Base-by-base conservation (phyloP, 2,888 invertebrate species). In the Teleiodes luculella region DNA sequence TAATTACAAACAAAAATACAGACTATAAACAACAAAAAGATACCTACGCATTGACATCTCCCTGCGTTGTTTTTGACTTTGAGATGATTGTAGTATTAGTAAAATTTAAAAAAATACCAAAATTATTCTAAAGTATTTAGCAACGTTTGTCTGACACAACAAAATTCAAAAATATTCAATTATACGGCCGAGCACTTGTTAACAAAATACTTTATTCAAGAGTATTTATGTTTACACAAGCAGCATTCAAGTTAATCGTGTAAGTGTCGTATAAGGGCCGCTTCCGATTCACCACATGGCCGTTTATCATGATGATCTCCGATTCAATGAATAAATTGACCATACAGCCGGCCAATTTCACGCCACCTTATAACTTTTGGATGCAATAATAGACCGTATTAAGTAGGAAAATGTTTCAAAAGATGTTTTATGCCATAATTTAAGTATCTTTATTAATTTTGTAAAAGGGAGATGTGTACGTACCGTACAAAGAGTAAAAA, bases 181-280 rank as follows among this genome's bases (percentile, higher is more conserved):
- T 74, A 80, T 73, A 66, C 70, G 65, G 68, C 58, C 61, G 64
- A 76, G 67, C 69, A 72, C 68, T 73, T 75, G 73, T 76, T 75
- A 67, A 68, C 69, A 70, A 76, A n/a, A 80, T 77, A 78, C 70
- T 72, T 53, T 54, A 43, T 48, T 54, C 45, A 36, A 43, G 28
- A 45, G 16, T 37, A 24, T 50, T 39, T 30, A 48, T 16, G 53
- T 57, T 62, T 60, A 57, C 57, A 54, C 54, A 50, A 37, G 45
- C 50, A 49, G 49, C 57, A 59, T 55, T 57, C 56, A 57, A 59
- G 47, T 46, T 57, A 55, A 63, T 61, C 61, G 48, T 57, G 59
- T 57, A 52, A 49, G 57, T 54, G 61, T 61, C 61, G 48, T 57
- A 59, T 57, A 52, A 49, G 57, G 54, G 61, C 62, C 67, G 61